Base-by-base conservation (phyloP, 1,140 invertebrate genomes). In the Sminthurides bifidus region DNA sequence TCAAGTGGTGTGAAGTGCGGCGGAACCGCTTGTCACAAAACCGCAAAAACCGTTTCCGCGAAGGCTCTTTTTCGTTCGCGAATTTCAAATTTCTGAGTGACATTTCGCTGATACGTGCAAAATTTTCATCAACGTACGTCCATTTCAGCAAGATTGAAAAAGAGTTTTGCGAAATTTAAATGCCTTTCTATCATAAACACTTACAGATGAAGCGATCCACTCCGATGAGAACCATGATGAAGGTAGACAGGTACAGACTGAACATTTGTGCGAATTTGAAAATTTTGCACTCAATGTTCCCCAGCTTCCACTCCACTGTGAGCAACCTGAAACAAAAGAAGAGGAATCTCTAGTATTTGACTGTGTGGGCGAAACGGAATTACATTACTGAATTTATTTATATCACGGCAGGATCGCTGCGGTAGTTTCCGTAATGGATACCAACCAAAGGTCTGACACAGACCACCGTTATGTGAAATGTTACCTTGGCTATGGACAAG, bases 241-340 rank as follows among this genome's bases (percentile, higher is more conserved):
- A 89, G 0, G 86, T 89, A 38, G 84, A 87, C n/a, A 87, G 71
- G 68, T 89, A 87, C 5, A 87, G 73, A 46, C 81, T 80, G 65
- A 85, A 85, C 78, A 87, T 81, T 70, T 89, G 85, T 15, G 83
- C 68, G 64, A 83, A 87, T 69, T 89, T 90, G 61, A 89, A 81
- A 15, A 84, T 54, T 70, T 89, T 89, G 69, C 87, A 91, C 26
- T 78, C 76, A 1, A 78, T 66, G 63, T 87, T 81, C 3, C 85
- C 85, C 3, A 81, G 85, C 31, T 80, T 70, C 85, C 86, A 91
- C 40, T 82, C 79, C 0, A 89, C 83, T 0, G 83, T 83, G 44
- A 83, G 82, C 17, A 74, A 80, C 62, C 62, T 64, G 31, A 26
- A 60, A 59, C 46, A 38, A 15, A 8, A 49, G 31, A 24, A 27